phyloP scores from a whole-genome alignment of 2,888 invertebrate species.

The Heliconius hortense region DNA sequence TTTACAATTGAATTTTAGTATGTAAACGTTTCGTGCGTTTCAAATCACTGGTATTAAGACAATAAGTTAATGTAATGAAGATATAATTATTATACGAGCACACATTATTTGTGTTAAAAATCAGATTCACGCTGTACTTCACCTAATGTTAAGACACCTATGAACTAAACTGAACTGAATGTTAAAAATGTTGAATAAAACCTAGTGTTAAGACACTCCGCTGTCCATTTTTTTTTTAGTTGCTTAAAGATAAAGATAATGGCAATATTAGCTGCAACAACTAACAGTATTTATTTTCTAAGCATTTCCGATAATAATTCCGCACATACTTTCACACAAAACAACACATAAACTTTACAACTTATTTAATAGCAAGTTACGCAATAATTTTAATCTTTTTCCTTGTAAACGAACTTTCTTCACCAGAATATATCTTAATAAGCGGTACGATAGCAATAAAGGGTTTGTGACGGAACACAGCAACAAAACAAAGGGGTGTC shows the following conservation, averaged over 20 bases:
- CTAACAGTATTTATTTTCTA: background rate
- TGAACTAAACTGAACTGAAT: too few species aligned
- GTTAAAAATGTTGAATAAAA: too few species aligned
- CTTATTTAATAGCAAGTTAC: conserved; percentile 44
- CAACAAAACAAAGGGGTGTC: conserved; percentile 61
- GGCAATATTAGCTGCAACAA: background rate
- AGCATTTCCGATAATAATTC: conserved; percentile 5
- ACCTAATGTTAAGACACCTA: too few species aligned
- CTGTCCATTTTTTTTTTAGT: too few species aligned
- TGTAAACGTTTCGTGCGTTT: conserved; percentile 20
- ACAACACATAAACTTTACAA: conserved; percentile 32
- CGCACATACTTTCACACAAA: conserved; percentile 7
- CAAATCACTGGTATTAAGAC: background rate
- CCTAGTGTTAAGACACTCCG: too few species aligned
- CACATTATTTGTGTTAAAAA: background rate
- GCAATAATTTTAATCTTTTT: conserved; percentile 47
- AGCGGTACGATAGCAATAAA: conserved; percentile 57
- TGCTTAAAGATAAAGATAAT: background rate
- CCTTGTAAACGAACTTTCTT: conserved; percentile 47
- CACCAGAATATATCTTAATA: conserved; percentile 50
- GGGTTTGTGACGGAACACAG: conserved; percentile 44
- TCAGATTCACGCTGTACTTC: too few species aligned
- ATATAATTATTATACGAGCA: background rate
- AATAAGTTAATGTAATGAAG: background rate
- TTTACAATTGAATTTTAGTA: conserved; percentile 45